Conservation (phyloP, 2,113 vertebrate species). For the Rostratula benghalensis region DNA sequence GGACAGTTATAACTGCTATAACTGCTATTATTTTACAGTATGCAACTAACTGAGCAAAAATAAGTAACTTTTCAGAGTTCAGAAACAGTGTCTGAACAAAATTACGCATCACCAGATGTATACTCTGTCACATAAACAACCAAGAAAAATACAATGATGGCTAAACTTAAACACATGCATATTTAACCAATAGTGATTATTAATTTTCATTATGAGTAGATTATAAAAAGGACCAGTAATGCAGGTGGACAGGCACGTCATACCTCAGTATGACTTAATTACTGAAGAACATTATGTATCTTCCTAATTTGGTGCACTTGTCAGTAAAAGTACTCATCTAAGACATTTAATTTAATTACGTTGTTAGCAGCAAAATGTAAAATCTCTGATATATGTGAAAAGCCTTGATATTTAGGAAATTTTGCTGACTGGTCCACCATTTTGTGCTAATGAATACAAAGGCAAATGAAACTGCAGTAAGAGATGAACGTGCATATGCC, state of each 20-base stretch:
- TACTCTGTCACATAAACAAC: neutral
- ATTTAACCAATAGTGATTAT: neutral
- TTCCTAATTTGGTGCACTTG: neutral
- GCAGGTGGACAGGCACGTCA: neutral
- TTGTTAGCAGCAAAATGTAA: neutral
- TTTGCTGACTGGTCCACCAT: neutral
- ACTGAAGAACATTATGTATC: neutral
- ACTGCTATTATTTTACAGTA: neutral
- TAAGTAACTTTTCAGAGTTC: neutral
- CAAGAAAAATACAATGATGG: neutral
- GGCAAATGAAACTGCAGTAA: neutral
- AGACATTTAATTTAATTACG: neutral
- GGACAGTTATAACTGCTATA: neutral
- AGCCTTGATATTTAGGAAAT: neutral
- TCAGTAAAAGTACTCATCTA: neutral
- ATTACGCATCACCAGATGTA: neutral
- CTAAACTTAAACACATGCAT: neutral
- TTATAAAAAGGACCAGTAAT: neutral
- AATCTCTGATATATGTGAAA: neutral
- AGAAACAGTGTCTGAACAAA: neutral
- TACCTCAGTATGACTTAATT: conserved; percentile 8
- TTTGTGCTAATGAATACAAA: neutral
- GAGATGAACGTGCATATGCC: neutral
- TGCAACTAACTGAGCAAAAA: neutral
- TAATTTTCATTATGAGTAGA: neutral